Evolutionary conservation across 2,888 invertebrate species (phyloP).

Genomic region (Mongoloraphidia duomilia): DNA sequence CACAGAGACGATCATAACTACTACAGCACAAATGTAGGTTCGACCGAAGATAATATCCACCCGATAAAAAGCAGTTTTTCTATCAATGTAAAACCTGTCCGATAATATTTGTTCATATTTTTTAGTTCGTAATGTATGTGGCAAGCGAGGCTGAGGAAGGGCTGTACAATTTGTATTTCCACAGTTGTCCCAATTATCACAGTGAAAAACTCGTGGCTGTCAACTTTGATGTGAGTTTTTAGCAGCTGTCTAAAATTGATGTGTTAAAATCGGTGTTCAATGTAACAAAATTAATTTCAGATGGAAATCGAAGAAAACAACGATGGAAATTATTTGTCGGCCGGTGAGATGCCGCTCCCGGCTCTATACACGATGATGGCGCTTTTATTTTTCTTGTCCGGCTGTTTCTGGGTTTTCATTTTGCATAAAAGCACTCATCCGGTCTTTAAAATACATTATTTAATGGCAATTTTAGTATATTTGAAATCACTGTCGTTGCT

Average conservation of each 20-base stretch:
- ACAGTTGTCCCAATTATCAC: slow-evolving; percentile 71
- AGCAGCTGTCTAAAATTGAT: background rate
- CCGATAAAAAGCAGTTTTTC: no score
- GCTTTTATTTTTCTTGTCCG: slow-evolving; percentile 75
- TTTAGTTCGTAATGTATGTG: slow-evolving; percentile 65
- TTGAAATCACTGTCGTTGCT: slow-evolving; percentile 82
- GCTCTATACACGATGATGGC: slow-evolving; percentile 86
- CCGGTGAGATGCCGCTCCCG: slow-evolving; percentile 93
- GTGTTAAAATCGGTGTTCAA: background rate
- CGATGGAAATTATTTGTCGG: slow-evolving; percentile 74
- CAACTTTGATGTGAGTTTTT: slow-evolving; percentile 52
- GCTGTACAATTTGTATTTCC: slow-evolving; percentile 86
- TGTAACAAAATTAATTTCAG: slow-evolving; percentile 31
- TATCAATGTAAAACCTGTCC: no score
- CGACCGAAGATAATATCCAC: background rate
- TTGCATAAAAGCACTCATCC: slow-evolving; percentile 67
- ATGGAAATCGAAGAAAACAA: slow-evolving; percentile 80
- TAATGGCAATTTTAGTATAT: slow-evolving; percentile 90
- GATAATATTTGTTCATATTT: slow-evolving; percentile 15
- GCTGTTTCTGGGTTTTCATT: slow-evolving; percentile 83
- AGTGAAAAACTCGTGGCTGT: slow-evolving; percentile 34
- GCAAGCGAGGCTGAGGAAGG: slow-evolving; percentile 70
- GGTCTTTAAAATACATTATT: slow-evolving; percentile 89
- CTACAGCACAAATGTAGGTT: slow-evolving; percentile 48
- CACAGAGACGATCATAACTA: slow-evolving; percentile 38